These are phyloP conservation scores for Choreutis nemorana DNA, from an alignment of 2,888 invertebrate species.

Conservation along the genomic window DNA sequence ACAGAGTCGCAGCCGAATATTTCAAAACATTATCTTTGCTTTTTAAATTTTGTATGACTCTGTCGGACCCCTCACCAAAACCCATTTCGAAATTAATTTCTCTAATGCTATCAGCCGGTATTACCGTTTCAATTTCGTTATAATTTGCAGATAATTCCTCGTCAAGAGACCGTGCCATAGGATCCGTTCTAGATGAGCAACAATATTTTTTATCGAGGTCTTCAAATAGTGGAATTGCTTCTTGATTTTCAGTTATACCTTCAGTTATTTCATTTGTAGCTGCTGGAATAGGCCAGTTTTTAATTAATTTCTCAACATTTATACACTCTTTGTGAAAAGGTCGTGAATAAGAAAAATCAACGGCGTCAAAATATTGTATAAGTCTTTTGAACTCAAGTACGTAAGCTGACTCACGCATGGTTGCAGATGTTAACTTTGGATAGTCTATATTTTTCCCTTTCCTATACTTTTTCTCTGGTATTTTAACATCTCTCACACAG, in stretches of 20 bases:
- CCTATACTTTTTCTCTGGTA: constrained; percentile 29
- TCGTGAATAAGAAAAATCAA: constrained; percentile 45
- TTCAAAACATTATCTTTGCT: constrained; percentile 37
- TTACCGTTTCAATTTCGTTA: constrained; percentile 17
- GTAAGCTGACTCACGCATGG: constrained; percentile 26
- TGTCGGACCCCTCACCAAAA: constrained; percentile 68
- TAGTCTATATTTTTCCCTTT: constrained; percentile 49
- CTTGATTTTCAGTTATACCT: constrained; percentile 11
- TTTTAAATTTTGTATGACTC: constrained; percentile 59
- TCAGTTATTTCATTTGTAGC: constrained; percentile 8
- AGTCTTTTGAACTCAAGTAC: constrained; percentile 34
- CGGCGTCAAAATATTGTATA: constrained; percentile 35
- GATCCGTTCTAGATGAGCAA: constrained; percentile 18
- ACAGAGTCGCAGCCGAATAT: constrained; percentile 67
- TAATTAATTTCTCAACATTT: constrained; percentile 26
- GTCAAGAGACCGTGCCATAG: constrained; percentile 28
- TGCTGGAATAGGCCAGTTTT: constrained; percentile 35
- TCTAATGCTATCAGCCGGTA: constrained; percentile 19
- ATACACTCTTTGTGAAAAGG: constrained; percentile 42
- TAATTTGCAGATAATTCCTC: constrained; percentile 36
- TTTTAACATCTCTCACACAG: constrained; percentile 21
- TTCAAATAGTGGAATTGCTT: too few relatives aligned
- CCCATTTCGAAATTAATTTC: constrained; percentile 59
- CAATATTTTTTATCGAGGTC: too few relatives aligned
- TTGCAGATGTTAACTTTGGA: constrained; percentile 24